Base-by-base conservation (phyloP, 1,140 invertebrate genomes). In the Colletes latitarsis region DNA sequence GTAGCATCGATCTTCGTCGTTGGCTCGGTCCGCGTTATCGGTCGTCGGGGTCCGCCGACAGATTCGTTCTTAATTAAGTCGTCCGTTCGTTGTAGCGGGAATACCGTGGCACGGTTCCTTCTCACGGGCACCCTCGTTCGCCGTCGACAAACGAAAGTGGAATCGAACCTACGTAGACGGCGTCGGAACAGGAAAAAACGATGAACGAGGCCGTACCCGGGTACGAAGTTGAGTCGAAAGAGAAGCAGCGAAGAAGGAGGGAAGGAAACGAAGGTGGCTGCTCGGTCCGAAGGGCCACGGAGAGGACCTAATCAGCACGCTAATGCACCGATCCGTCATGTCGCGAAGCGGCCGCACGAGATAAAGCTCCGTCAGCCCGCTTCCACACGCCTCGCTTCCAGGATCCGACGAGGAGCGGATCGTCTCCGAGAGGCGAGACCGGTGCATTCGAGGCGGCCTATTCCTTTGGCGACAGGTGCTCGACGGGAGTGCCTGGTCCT, bases 311-410 rank as follows among this genome's bases (percentile, higher is more conserved):
- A 91, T 92, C 91, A 88, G 68, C 81, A 53, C 81, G 84, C 88
- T 91, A 92, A 92, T 92, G 90, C 83, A 89, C 52, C 89, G 89
- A 92, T 92, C 88, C 89, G 89, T 92, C 90, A 91, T 89, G 86
- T 88, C 81, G 75, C 82, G 73, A 58, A 63, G 75, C 77, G 76
- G 68, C 62, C 76, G 60, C 30, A n/a, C 55, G 79, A 81, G 86
- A 87, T 87, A 89, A 89, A 82, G 75, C 55, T 52, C 39, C 52
- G 67, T 82, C 70, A 82, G 80, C 15, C 49, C 49, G 58, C 52
- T 68, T 67, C 8, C 49, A 64, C 39, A 64, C 72, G 49, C 53
- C 55, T 75, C 69, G 67, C 57, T 81, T 63, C 70, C 58, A 77
- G 39, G 64, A 64, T 58, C 83, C 14, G 63, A 72, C 21, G 62